Evolutionary conservation across 1,140 invertebrate genomes (phyloP).

Genomic region (Anastrepha ludens): DNA sequence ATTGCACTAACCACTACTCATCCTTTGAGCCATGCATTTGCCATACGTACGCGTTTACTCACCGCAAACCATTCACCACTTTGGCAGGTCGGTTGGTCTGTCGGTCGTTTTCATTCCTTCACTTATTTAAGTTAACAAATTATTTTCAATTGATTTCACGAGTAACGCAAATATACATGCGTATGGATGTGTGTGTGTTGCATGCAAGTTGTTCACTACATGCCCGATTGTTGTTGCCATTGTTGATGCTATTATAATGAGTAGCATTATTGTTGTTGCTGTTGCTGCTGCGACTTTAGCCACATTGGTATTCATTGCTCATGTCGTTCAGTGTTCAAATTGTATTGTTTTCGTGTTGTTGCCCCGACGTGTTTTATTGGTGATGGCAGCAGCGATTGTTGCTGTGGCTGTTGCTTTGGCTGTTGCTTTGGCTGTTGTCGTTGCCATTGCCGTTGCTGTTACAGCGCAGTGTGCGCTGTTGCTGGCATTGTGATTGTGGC

Average conservation of each 20-base stretch:
- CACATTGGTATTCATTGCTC: constrained; percentile 32
- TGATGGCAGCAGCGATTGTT: not conserved
- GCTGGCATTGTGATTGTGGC: not conserved
- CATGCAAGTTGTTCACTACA: not conserved
- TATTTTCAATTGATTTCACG: constrained; percentile 74
- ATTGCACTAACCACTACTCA: too few relatives aligned
- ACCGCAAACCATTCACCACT: not conserved
- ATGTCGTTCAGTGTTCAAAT: constrained; percentile 7
- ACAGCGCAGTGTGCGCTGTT: not conserved
- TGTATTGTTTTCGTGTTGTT: constrained; percentile 3
- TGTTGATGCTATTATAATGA: constrained; percentile 16
- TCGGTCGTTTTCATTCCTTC: constrained; percentile 63
- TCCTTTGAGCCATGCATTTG: too few relatives aligned
- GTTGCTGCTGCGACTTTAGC: not conserved
- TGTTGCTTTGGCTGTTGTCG: not conserved
- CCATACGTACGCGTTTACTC: too few relatives aligned
- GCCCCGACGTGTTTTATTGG: not conserved
- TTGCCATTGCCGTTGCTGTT: not conserved
- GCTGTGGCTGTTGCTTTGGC: not conserved
- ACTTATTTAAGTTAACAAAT: constrained; percentile 74
- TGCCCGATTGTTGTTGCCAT: not conserved
- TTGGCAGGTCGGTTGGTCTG: not conserved
- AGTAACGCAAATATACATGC: constrained; percentile 54
- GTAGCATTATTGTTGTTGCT: constrained; percentile 31
- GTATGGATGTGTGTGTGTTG: not conserved